These are phyloP conservation scores for Trimorus sp. DNA, from an alignment of 2,888 invertebrate genomes.

Conservation along the genomic window DNA sequence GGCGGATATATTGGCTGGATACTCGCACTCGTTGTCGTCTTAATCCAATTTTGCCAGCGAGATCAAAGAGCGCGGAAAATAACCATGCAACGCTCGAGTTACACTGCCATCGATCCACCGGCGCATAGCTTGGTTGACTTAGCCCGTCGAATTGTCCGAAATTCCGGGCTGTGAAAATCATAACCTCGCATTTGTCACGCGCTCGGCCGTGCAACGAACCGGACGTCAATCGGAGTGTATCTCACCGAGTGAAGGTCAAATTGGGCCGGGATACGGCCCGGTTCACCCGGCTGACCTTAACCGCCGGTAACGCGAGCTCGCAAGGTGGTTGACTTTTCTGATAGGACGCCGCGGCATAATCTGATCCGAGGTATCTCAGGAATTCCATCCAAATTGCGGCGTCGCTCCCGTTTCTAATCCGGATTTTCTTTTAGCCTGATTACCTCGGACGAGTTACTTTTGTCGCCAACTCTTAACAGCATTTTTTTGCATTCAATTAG, in stretches of 20 bases:
- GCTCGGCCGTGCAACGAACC: conserved; percentile 41
- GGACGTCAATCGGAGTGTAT: conserved; percentile 52
- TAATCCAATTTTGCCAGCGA: conserved; percentile 51
- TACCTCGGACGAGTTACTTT: too few relatives aligned
- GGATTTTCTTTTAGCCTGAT: conserved; percentile 9
- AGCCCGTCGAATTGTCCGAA: background rate
- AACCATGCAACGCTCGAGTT: conserved; percentile 44
- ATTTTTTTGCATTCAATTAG: too few relatives aligned
- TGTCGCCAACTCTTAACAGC: too few relatives aligned
- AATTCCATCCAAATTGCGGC: conserved; percentile 16
- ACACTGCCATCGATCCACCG: background rate
- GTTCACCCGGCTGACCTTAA: conserved; percentile 20
- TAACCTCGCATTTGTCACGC: conserved; percentile 56
- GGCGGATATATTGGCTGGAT: conserved; percentile 36
- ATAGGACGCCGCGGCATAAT: conserved; percentile 1
- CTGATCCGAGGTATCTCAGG: background rate
- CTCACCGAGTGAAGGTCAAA: conserved; percentile 32
- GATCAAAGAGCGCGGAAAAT: conserved; percentile 31
- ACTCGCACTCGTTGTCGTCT: conserved; percentile 23
- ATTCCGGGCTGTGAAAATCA: conserved; percentile 28
- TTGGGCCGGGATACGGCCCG: conserved; percentile 25
- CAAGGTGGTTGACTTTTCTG: conserved; percentile 24
- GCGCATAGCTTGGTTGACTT: background rate
- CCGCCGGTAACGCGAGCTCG: conserved; percentile 20
- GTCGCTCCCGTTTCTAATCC: conserved; percentile 21